These are phyloP conservation scores for Nomada fucata DNA, from an alignment of 2,888 invertebrate genomes.

Conservation along the genomic window DNA sequence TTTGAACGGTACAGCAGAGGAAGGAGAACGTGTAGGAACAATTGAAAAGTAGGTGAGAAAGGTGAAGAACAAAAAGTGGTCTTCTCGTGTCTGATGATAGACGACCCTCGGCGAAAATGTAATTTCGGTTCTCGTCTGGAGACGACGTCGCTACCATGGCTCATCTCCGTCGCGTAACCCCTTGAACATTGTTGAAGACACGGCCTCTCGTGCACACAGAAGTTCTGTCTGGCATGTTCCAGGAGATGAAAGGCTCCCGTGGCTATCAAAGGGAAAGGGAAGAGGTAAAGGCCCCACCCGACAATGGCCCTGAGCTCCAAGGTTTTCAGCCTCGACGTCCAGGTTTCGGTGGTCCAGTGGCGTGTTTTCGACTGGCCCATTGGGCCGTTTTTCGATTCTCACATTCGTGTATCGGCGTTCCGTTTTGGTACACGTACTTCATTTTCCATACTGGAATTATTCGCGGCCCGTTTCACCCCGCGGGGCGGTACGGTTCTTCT, in stretches of 20 bases:
- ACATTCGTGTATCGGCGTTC: not conserved
- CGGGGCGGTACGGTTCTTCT: no score
- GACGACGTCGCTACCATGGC: constrained; percentile 52
- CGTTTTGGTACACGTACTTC: no score
- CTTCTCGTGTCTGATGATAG: constrained; percentile 41
- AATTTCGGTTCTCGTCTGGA: constrained; percentile 61
- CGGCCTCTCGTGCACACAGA: constrained; percentile 57
- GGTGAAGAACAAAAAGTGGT: constrained; percentile 23
- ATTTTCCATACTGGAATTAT: no score
- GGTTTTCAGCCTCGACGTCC: constrained; percentile 60
- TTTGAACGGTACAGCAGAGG: constrained; percentile 9
- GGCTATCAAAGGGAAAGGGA: constrained; percentile 68
- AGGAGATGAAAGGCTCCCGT: constrained; percentile 68
- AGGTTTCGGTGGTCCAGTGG: constrained; percentile 43
- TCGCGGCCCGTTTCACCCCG: no score
- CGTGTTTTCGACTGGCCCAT: constrained; percentile 40
- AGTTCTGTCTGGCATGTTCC: constrained; percentile 53
- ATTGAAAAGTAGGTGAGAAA: constrained; percentile 29
- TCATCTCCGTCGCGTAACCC: constrained; percentile 54
- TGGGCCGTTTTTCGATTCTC: constrained; percentile 17
- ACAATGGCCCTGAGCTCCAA: constrained; percentile 68
- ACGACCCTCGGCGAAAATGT: constrained; percentile 58
- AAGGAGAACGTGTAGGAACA: constrained; percentile 29
- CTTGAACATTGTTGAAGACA: constrained; percentile 62
- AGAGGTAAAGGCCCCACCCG: constrained; percentile 62